phyloP scores from a whole-genome alignment of 2,888 invertebrate genomes.

The Troilus luridus region DNA sequence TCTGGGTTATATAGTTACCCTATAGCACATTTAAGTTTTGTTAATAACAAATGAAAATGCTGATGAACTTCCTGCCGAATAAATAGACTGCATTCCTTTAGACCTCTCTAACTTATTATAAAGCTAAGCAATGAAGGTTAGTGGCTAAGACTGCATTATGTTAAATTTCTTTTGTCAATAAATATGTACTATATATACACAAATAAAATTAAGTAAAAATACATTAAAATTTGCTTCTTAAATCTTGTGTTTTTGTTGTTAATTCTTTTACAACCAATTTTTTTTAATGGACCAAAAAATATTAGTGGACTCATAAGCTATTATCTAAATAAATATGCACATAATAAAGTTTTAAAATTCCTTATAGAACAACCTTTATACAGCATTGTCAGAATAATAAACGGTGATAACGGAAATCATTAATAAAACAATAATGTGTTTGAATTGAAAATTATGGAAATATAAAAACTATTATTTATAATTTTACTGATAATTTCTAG shows the following conservation, averaged over 20 bases:
- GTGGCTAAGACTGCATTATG: not conserved
- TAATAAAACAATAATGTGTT: too few relatives aligned
- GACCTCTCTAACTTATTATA: not conserved
- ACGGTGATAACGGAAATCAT: too few relatives aligned
- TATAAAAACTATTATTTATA: too few relatives aligned
- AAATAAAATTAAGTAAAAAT: not conserved
- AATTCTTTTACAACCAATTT: not conserved
- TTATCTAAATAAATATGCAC: not conserved
- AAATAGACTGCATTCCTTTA: not conserved
- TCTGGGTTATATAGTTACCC: not conserved
- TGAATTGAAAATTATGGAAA: too few relatives aligned
- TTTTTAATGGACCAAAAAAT: not conserved
- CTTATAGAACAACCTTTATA: too few relatives aligned
- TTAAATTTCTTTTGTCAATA: not conserved
- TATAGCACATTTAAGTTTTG: not conserved
- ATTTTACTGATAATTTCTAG: too few relatives aligned
- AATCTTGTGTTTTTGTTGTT: not conserved
- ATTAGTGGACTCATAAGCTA: not conserved
- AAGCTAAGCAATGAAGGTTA: not conserved
- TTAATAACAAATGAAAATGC: not conserved
- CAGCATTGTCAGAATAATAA: too few relatives aligned
- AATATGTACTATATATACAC: slow-evolving; percentile 1
- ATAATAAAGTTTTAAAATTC: too few relatives aligned
- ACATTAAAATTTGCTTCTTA: not conserved
- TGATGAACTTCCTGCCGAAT: not conserved